Percentiles rank a stretch among this genome's conserved stretches.
Conservation (phyloP, 2,113 vertebrate genomes). For the Chloropsis hardwickii region DNA sequence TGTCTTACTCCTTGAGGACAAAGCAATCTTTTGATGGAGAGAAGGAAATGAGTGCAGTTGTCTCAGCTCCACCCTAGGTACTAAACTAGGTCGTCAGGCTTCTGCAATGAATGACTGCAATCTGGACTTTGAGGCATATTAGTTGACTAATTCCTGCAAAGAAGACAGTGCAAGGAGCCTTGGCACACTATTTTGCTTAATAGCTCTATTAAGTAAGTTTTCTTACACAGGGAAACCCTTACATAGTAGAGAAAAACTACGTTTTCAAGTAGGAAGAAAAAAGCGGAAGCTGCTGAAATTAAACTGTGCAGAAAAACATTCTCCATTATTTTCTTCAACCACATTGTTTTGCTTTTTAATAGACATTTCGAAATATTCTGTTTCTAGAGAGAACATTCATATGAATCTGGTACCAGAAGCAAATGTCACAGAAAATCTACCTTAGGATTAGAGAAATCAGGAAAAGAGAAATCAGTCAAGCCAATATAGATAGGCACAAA, state of each 20-base stretch:
- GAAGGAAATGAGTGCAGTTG: not conserved
- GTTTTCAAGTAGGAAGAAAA: slow-evolving; percentile 28
- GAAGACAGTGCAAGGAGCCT: not conserved
- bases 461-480: slow-evolving; percentile 51
- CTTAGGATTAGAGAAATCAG: slow-evolving; percentile 51
- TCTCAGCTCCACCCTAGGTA: not conserved
- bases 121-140: not conserved
- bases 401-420: slow-evolving; percentile 31
- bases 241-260: not conserved
- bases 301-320: slow-evolving; percentile 20
- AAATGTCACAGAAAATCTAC: slow-evolving; percentile 41
- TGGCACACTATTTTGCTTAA: not conserved
- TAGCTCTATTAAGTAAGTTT: not conserved
- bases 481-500: slow-evolving; percentile 49
- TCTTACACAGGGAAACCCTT: not conserved
- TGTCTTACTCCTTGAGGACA: not conserved
- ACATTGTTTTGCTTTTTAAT: slow-evolving; percentile 48
- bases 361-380: slow-evolving; percentile 27
- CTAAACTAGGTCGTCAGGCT: not conserved
- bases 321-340: slow-evolving; percentile 26
- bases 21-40: not conserved
- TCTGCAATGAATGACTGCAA: not conserved
- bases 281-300: not conserved
- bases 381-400: not conserved
- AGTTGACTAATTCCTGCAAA: not conserved